Conservation (phyloP, 2,888 invertebrate genomes). For the Heteromyza rotundicornis region DNA sequence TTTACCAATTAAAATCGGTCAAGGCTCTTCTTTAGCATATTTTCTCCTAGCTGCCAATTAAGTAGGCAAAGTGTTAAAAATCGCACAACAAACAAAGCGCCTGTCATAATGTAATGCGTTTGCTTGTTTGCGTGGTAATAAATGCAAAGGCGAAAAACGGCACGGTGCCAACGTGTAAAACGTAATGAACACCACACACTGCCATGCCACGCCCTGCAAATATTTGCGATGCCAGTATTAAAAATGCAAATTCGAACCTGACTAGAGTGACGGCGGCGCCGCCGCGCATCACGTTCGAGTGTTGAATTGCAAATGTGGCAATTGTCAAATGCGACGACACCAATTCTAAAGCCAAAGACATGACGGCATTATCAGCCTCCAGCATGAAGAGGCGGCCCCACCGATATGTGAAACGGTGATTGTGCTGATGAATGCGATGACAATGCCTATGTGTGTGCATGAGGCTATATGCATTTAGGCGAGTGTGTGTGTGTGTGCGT, state of each 20-base stretch:
- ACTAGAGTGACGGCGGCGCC: too few species aligned
- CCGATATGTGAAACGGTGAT: constrained; percentile 5
- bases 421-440: constrained; percentile 19
- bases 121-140: constrained; percentile 26
- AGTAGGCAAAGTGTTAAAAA: not conserved
- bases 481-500: constrained; percentile 1
- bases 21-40: too few species aligned
- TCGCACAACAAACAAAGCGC: not conserved
- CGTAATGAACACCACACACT: constrained; percentile 32
- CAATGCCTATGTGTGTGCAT: not conserved
- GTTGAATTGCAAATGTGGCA: constrained; percentile 54
- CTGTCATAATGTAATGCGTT: not conserved
- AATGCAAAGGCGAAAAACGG: constrained; percentile 31
- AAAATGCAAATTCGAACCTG: constrained; percentile 45
- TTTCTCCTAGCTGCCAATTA: not conserved
- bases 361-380: too few species aligned
- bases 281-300: constrained; percentile 33
- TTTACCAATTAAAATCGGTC: too few species aligned
- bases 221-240: constrained; percentile 45
- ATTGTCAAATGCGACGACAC: constrained; percentile 44
- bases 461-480: not conserved
- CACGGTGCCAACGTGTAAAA: constrained; percentile 24
- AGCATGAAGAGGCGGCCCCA: not conserved
- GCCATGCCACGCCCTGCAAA: constrained; percentile 51
- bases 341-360: too few species aligned